phyloP scores from a whole-genome alignment of 2,888 invertebrate genomes.

The Drosophila pseudotalamancana region DNA sequence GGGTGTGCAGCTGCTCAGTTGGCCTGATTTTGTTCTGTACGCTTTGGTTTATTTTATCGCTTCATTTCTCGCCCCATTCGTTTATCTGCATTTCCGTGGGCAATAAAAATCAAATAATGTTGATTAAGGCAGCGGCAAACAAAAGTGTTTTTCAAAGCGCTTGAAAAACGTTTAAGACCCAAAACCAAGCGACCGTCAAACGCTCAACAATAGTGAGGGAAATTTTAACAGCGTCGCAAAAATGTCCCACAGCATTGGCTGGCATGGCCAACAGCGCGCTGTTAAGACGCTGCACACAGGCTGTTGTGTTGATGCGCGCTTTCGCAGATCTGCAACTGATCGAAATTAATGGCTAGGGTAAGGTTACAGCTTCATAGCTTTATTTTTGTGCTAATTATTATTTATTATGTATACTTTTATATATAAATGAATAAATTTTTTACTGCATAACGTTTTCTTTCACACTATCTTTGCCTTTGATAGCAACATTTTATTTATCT shows the following conservation, averaged over 20 bases:
- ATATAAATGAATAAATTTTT: too few species aligned
- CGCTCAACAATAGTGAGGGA: slow-evolving; percentile 27
- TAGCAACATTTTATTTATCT: too few species aligned
- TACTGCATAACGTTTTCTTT: too few species aligned
- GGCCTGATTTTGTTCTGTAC: slow-evolving; percentile 30
- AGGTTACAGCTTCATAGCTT: too few species aligned
- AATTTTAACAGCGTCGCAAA: slow-evolving; percentile 44
- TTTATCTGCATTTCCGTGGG: slow-evolving; percentile 58
- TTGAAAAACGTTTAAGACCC: slow-evolving; percentile 26
- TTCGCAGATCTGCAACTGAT: background rate
- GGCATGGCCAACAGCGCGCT: slow-evolving; percentile 6
- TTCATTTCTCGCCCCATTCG: slow-evolving; percentile 47
- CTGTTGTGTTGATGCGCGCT: background rate
- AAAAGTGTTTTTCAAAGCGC: slow-evolving; percentile 27
- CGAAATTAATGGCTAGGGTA: too few species aligned
- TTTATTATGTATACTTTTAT: too few species aligned
- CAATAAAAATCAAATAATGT: slow-evolving; percentile 56
- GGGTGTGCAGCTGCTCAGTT: slow-evolving; percentile 11
- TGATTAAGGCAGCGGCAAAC: slow-evolving; percentile 36
- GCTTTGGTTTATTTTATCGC: slow-evolving; percentile 33
- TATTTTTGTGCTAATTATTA: too few species aligned
- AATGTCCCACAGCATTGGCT: background rate
- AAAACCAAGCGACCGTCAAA: slow-evolving; percentile 1
- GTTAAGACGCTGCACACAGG: background rate
- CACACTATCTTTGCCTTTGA: too few species aligned